Conservation (phyloP, 1,140 invertebrate species). For the Uloborus diversus region DNA sequence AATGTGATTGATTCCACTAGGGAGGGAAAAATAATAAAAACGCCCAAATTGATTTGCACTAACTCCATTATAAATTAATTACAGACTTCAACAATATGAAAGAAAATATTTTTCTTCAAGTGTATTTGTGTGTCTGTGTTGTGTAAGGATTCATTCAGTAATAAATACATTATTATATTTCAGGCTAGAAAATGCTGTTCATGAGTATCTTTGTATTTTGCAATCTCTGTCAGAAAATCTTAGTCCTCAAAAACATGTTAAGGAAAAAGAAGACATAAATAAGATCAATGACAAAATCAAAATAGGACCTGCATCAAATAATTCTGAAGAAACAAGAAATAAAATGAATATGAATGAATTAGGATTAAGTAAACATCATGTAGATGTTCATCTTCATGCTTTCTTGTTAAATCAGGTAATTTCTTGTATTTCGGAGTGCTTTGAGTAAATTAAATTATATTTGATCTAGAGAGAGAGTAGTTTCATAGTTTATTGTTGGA, state of each 20-base stretch:
- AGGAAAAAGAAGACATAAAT: background rate
- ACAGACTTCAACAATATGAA: no score
- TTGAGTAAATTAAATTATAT: no score
- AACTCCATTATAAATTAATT: no score
- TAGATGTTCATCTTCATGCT: slow-evolving; percentile 22
- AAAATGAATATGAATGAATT: slow-evolving; percentile 23
- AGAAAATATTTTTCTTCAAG: no score
- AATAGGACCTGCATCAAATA: background rate
- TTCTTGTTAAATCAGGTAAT: slow-evolving; percentile 46
- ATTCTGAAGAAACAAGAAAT: background rate
- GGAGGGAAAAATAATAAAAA: no score
- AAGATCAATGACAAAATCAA: slow-evolving; percentile 17
- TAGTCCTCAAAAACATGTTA: background rate
- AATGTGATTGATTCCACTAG: no score
- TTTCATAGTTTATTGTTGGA: no score
- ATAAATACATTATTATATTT: slow-evolving; percentile 12
- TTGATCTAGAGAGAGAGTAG: no score
- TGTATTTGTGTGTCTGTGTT: no score
- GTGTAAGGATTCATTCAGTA: no score
- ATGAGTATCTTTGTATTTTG: slow-evolving; percentile 46
- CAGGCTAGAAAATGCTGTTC: slow-evolving; percentile 49
- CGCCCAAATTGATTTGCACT: no score
- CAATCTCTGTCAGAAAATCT: slow-evolving; percentile 15
- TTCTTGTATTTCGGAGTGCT: no score
- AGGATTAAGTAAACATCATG: background rate